These are phyloP conservation scores for Nomada goodeniana DNA, from an alignment of 2,888 invertebrate genomes.

Conservation along the genomic window DNA sequence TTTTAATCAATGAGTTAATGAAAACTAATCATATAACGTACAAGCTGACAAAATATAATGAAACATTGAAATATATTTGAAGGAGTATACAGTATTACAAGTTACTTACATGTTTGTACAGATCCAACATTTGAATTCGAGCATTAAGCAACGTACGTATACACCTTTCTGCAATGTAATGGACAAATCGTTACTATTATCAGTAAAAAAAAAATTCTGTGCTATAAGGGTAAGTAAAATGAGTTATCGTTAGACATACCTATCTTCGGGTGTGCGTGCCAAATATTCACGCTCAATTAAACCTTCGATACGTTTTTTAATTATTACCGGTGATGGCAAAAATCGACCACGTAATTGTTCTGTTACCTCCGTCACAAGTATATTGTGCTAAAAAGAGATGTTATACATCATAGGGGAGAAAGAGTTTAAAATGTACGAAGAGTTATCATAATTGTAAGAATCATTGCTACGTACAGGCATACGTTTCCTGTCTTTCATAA, in stretches of 20 bases:
- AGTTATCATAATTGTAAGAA: not conserved
- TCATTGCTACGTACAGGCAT: constrained; percentile 89
- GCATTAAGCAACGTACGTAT: constrained; percentile 96
- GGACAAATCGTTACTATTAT: not conserved
- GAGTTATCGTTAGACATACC: constrained; percentile 82
- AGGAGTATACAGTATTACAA: constrained; percentile 65
- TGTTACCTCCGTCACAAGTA: constrained; percentile 98
- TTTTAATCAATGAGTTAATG: constrained; percentile 38
- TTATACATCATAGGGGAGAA: not conserved
- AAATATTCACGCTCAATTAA: constrained; percentile 99
- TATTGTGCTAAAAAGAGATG: constrained; percentile 89
- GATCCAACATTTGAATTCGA: constrained; percentile 77
- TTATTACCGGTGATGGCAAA: constrained; percentile 98
- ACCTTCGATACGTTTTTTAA: constrained; percentile 99
- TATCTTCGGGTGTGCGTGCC: constrained; percentile 98
- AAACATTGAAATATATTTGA: constrained; percentile 52
- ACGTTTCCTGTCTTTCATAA: constrained; percentile 99
- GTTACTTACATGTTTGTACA: constrained; percentile 79
- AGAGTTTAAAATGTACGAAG: not conserved
- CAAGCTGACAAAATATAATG: constrained; percentile 57
- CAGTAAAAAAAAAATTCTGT: not conserved
- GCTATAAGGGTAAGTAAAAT: not conserved
- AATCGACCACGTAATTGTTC: constrained; percentile 98
- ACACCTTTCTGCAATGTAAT: constrained; percentile 90
- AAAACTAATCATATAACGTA: constrained; percentile 43